phyloP scores from a whole-genome alignment of 1,140 invertebrate species.

The Drosophila serrata region DNA sequence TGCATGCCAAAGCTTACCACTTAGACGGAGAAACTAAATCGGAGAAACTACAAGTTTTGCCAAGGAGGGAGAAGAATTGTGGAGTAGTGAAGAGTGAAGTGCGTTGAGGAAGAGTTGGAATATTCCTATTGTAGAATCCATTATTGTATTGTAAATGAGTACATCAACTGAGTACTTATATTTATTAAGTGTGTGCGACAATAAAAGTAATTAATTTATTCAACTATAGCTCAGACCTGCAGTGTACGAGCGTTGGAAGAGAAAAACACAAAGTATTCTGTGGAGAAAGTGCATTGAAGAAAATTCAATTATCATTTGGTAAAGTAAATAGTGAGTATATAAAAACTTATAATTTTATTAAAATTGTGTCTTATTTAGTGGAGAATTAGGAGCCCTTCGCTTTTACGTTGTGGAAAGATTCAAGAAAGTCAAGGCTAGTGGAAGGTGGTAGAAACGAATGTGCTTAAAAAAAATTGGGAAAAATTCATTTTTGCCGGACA shows the following conservation, averaged over 20 bases:
- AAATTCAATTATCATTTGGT: background rate
- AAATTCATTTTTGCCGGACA: no score
- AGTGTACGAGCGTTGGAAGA: background rate
- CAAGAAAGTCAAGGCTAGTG: no score
- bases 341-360: background rate
- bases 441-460: no score
- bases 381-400: no score
- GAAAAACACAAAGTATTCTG: background rate
- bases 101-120: background rate
- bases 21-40: slow-evolving; percentile 66
- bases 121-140: slow-evolving; percentile 23
- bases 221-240: slow-evolving; percentile 34
- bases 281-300: background rate
- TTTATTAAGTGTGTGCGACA: slow-evolving; percentile 84
- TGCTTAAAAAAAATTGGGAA: no score
- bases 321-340: background rate
- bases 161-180: slow-evolving; percentile 63
- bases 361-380: no score
- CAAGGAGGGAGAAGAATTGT: slow-evolving; percentile 24
- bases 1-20: slow-evolving; percentile 85
- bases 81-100: background rate
- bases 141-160: slow-evolving; percentile 59
- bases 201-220: slow-evolving; percentile 85
- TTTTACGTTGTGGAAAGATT: no score
- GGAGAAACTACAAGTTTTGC: slow-evolving; percentile 78